These are phyloP conservation scores for Ceriagrion tenellum DNA, from an alignment of 2,888 invertebrate species.

Conservation along the genomic window DNA sequence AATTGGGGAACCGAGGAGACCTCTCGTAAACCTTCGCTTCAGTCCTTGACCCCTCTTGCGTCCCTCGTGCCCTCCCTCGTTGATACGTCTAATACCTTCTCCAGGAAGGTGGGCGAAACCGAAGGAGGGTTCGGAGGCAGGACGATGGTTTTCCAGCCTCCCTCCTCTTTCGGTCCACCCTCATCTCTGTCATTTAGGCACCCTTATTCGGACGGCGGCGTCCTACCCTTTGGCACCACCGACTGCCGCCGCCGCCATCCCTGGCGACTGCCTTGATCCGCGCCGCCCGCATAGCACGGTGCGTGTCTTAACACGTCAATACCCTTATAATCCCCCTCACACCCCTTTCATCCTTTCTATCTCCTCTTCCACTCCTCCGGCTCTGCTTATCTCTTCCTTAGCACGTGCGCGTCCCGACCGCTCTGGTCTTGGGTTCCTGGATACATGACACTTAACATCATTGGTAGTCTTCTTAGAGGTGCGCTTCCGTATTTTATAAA, in stretches of 20 bases:
- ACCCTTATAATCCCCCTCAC: neutral
- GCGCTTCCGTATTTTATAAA: too few species aligned
- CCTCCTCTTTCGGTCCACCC: slow-evolving; percentile 19
- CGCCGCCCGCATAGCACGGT: slow-evolving; percentile 44
- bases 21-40: too few species aligned
- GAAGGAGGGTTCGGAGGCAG: too few species aligned
- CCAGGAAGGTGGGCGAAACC: neutral
- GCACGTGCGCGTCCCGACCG: neutral
- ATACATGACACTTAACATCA: too few species aligned
- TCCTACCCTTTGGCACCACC: neutral
- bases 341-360: neutral
- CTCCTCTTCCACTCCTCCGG: neutral
- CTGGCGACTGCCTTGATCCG: slow-evolving; percentile 38
- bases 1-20: neutral
- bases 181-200: neutral
- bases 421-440: neutral
- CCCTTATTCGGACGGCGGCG: neutral
- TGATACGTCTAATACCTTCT: neutral
- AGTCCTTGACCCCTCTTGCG: too few species aligned
- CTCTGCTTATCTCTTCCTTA: neutral
- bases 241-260: neutral
- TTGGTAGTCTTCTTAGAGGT: too few species aligned
- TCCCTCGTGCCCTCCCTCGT: neutral
- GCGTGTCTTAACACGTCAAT: slow-evolving; percentile 53
- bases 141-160: neutral